These are phyloP conservation scores for Pachypsylla venusta DNA, from an alignment of 1,140 invertebrate genomes.

Conservation along the genomic window DNA sequence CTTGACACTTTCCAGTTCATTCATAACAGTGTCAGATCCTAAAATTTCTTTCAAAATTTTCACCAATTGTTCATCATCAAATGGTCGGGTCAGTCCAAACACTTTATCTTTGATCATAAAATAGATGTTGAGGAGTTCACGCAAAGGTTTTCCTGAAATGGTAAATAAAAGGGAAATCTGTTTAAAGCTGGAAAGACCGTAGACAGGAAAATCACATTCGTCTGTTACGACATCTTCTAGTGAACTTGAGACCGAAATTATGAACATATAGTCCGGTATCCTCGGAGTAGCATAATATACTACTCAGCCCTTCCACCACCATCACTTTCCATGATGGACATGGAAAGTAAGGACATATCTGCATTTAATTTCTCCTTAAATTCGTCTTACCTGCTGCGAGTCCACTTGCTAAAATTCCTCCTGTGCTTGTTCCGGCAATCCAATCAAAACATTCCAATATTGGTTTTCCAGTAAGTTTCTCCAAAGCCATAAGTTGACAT, in stretches of 20 bases:
- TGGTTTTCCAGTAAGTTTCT: conserved; percentile 46
- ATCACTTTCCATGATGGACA: no score
- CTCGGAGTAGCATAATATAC: no score
- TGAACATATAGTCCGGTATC: no score
- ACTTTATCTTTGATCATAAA: conserved; percentile 84
- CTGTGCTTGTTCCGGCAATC: conserved; percentile 93
- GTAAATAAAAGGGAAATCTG: no score
- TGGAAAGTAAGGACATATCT: no score
- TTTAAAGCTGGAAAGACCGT: no score
- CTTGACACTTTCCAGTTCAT: conserved; percentile 70
- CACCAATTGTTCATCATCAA: conserved; percentile 71
- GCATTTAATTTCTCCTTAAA: no score
- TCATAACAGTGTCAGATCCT: conserved; percentile 72
- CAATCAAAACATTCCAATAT: conserved; percentile 84
- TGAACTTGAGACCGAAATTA: no score
- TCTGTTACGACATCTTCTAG: no score
- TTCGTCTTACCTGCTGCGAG: conserved; percentile 33
- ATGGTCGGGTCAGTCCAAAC: conserved; percentile 76
- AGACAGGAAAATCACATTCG: no score
- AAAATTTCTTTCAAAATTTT: conserved; percentile 73
- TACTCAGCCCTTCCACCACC: no score
- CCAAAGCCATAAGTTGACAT: conserved; percentile 72
- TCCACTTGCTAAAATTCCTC: conserved; percentile 79
- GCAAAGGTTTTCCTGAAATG: conserved; percentile 51
- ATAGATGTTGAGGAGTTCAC: conserved; percentile 70